Conservation (phyloP, 1,140 invertebrate genomes). For the Leptoteleia sp. region DNA sequence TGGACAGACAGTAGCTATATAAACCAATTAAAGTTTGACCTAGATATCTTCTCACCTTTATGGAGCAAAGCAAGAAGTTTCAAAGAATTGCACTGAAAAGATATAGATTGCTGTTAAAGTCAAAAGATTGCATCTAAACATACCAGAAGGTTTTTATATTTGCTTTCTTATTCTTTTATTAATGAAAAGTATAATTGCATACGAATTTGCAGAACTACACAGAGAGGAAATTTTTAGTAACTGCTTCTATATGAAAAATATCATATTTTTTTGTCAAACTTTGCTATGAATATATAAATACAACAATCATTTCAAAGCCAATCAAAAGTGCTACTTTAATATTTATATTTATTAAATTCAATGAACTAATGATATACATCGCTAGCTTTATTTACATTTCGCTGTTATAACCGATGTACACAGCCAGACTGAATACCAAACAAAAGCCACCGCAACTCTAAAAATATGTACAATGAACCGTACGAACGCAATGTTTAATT, state of each 20-base stretch:
- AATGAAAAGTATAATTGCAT: constrained; percentile 36
- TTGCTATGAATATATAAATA: too few species aligned
- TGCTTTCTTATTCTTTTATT: constrained; percentile 35
- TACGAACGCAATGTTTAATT: constrained; percentile 31
- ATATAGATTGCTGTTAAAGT: constrained; percentile 43
- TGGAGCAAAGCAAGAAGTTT: constrained; percentile 41
- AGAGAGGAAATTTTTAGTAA: neutral
- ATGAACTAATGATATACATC: too few species aligned
- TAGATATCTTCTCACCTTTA: constrained; percentile 58
- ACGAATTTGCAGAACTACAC: constrained; percentile 9
- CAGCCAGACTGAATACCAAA: neutral
- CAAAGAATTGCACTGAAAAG: constrained; percentile 30
- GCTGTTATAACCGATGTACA: too few species aligned
- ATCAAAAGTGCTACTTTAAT: too few species aligned
- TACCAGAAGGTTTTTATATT: constrained; percentile 30
- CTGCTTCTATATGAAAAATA: constrained; percentile 1
- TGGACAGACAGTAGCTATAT: constrained; percentile 51
- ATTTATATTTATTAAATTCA: too few species aligned
- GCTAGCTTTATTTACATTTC: too few species aligned
- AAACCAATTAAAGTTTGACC: constrained; percentile 67
- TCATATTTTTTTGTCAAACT: too few species aligned
- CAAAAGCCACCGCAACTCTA: neutral
- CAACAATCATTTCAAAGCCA: too few species aligned
- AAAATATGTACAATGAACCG: neutral
- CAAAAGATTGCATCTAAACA: constrained; percentile 40